Conservation (phyloP, 2,888 invertebrate species). For the Criorhina ranunculi region DNA sequence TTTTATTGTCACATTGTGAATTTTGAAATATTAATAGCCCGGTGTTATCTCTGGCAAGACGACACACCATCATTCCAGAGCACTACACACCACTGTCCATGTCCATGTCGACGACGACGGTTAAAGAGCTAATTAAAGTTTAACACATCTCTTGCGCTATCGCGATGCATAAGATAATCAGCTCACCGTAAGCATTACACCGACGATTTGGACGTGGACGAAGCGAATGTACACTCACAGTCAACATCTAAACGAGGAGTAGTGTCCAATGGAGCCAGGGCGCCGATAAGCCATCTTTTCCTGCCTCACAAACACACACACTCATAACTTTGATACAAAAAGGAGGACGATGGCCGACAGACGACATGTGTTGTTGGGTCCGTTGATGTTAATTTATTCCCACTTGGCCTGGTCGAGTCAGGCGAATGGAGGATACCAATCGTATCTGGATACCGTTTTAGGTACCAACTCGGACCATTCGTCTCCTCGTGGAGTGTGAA, state of each 20-base stretch:
- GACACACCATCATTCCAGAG: constrained; percentile 31
- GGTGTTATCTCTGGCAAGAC: constrained; percentile 31
- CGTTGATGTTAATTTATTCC: constrained; percentile 72
- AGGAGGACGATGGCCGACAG: constrained; percentile 52
- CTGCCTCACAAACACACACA: constrained; percentile 14
- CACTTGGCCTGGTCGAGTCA: constrained; percentile 42
- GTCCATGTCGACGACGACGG: constrained; percentile 7
- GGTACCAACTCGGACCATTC: constrained; percentile 40
- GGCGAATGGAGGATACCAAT: background rate
- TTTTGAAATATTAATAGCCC: constrained; percentile 44
- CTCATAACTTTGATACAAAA: background rate
- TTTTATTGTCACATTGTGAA: constrained; percentile 15
- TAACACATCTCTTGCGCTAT: constrained; percentile 69
- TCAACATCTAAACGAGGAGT: constrained; percentile 41
- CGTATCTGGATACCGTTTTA: constrained; percentile 59
- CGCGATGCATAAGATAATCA: constrained; percentile 67
- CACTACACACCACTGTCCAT: constrained; percentile 19
- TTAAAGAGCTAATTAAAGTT: constrained; percentile 74
- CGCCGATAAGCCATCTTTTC: constrained; percentile 69
- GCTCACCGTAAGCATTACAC: constrained; percentile 73
- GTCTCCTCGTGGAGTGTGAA: constrained; percentile 71
- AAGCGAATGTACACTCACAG: constrained; percentile 31
- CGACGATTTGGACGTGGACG: constrained; percentile 30
- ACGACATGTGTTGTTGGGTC: constrained; percentile 74
- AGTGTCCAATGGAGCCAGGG: constrained; percentile 45